Base-by-base conservation (phyloP, 2,797 vertebrate species). In the Erithacus rubecula region DNA sequence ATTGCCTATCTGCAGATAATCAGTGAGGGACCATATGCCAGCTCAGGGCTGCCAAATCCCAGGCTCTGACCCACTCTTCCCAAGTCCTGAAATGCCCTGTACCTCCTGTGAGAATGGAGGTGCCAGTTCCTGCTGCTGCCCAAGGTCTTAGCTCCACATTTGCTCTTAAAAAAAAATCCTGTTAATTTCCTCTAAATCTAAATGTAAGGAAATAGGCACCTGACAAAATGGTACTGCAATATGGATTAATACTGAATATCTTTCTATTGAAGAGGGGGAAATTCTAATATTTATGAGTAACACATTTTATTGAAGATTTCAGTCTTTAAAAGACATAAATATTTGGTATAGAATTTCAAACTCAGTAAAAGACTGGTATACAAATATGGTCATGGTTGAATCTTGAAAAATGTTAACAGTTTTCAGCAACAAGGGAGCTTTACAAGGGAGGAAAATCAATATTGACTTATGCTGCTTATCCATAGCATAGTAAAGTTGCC, bases 301-400 rank as follows among this genome's bases (percentile, higher is more conserved):
- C 19, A 36, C 27, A 68, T 82, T 95, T 95, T 96, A 96, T 96
- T 96, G 80, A 87, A 82, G 67, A 88, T 79, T 72, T 89, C 80
- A 79, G 80, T 90, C 85, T 96, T 91, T 95, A 56, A 87, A 87
- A 96, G 95, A 88, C 19, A 29, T 55, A 83, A 70, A 43, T 88
- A 64, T 94, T 95, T 93, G 83, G 90, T 87, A 89, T 90, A 92
- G 88, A 95, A 76, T 79, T 95, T 91, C 86, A 87, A 88, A 67
- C 80, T 84, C 59, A 72, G 39, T 55, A 94, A 92, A 94, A 96
- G 64, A 11, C 20, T 72, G 32, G 68, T 77, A 18, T 82, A 96
- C 92, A 96, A 94, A 96, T 91, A 70, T 67, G 80, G 39, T 86
- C 59, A 74, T 90, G 90, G 47, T 36, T 89, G 92, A 67, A 56